Evolutionary conservation across 2,797 vertebrate genomes (phyloP).

Genomic region (Acipenser ruthenus): DNA sequence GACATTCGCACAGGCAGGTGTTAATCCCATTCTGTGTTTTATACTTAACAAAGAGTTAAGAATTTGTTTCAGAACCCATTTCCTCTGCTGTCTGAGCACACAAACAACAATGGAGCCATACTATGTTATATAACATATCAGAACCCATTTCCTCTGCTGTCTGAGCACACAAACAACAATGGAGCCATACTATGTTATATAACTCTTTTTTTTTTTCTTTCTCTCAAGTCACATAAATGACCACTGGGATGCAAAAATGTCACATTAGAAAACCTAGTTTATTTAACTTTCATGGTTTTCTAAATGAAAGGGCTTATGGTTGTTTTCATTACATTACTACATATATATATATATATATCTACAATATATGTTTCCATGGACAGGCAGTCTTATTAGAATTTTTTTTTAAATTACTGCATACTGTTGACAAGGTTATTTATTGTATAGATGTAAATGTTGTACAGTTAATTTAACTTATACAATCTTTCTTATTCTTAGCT

Average conservation of each 20-base stretch:
- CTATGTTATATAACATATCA: slow-evolving; percentile 71
- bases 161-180: slow-evolving; percentile 74
- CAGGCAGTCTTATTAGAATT: slow-evolving; percentile 5
- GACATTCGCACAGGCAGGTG: slow-evolving; percentile 87
- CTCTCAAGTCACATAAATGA: too few species aligned
- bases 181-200: slow-evolving; percentile 76
- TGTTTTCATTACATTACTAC: neutral
- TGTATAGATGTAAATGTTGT: slow-evolving; percentile 43
- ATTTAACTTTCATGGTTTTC: neutral
- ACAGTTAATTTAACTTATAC: slow-evolving; percentile 17
- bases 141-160: slow-evolving; percentile 80
- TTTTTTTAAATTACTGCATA: slow-evolving; percentile 17
- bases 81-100: slow-evolving; percentile 79
- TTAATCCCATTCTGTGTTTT: slow-evolving; percentile 90
- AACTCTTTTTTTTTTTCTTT: slow-evolving; percentile 15
- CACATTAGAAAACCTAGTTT: neutral
- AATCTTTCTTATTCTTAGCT: slow-evolving; percentile 19
- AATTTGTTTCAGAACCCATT: slow-evolving; percentile 75
- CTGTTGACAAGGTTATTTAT: slow-evolving; percentile 20
- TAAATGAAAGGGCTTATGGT: neutral
- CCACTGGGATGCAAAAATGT: neutral
- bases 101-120: slow-evolving; percentile 77
- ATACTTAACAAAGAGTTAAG: slow-evolving; percentile 91
- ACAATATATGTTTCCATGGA: neutral
- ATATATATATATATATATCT: too few species aligned